Conservation (phyloP, 2,888 invertebrate species). For the Hymenopus coronatus region DNA sequence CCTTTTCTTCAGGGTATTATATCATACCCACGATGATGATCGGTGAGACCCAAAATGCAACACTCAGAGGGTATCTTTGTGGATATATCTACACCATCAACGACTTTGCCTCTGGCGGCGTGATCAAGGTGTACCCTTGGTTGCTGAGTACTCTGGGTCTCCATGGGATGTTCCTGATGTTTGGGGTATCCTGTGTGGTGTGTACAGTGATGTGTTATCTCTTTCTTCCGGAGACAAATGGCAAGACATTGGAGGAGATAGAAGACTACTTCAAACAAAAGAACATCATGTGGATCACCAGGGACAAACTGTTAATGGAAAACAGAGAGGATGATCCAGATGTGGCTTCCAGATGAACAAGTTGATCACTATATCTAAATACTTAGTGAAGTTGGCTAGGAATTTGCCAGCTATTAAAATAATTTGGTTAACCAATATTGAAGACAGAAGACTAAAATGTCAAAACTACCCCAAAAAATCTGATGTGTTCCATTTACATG, state of each 20-base stretch:
- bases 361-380: too few species aligned
- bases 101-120: conserved; percentile 53
- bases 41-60: conserved; percentile 71
- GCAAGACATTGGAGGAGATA: conserved; percentile 55
- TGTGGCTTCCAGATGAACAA: too few species aligned
- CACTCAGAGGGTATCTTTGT: conserved; percentile 68
- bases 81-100: conserved; percentile 59
- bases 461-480: too few species aligned
- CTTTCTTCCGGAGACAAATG: conserved; percentile 72
- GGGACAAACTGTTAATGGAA: neutral
- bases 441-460: too few species aligned
- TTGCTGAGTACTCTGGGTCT: conserved; percentile 52
- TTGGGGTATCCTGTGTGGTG: conserved; percentile 51
- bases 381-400: too few species aligned
- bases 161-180: conserved; percentile 53
- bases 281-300: conserved; percentile 46
- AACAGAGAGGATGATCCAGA: too few species aligned
- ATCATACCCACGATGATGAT: conserved; percentile 72
- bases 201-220: conserved; percentile 65
- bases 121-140: conserved; percentile 66
- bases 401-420: too few species aligned
- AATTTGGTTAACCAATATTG: too few species aligned
- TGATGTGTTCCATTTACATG: too few species aligned
- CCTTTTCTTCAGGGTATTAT: conserved; percentile 56
- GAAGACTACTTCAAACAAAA: conserved; percentile 55